These are phyloP conservation scores for Augiades crinisus DNA, from an alignment of 2,888 invertebrate genomes.

Conservation along the genomic window DNA sequence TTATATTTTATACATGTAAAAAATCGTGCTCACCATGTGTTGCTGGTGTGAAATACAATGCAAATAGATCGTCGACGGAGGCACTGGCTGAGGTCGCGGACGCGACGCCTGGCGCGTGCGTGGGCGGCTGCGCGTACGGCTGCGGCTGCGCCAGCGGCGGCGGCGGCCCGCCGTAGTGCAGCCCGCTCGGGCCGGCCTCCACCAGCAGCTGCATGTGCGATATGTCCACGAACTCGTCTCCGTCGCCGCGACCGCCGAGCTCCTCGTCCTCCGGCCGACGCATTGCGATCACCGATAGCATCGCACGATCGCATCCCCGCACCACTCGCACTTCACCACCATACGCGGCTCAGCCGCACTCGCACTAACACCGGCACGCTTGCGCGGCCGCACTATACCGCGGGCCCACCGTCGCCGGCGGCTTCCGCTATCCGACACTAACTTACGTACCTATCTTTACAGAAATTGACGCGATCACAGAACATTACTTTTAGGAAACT, in stretches of 20 bases:
- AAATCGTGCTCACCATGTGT: constrained; percentile 75
- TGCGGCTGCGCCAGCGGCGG: constrained; percentile 73
- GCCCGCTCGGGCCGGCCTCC: constrained; percentile 79
- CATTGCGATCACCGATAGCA: constrained; percentile 86
- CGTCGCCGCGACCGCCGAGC: constrained; percentile 73
- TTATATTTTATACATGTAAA: neutral
- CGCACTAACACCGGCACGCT: constrained; percentile 41
- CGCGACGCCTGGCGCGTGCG: constrained; percentile 49
- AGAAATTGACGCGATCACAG: constrained; percentile 75
- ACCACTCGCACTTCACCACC: constrained; percentile 53
- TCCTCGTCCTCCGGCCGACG: constrained; percentile 87
- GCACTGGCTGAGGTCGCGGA: constrained; percentile 72
- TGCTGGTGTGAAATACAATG: constrained; percentile 87
- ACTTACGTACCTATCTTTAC: constrained; percentile 56
- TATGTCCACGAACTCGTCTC: constrained; percentile 92
- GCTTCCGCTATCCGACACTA: constrained; percentile 36
- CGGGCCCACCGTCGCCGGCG: constrained; percentile 37
- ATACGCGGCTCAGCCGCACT: constrained; percentile 44
- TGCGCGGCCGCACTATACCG: constrained; percentile 38
- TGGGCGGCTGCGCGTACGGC: constrained; percentile 55
- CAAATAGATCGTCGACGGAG: constrained; percentile 88
- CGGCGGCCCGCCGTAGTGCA: constrained; percentile 72
- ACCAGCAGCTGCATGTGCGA: constrained; percentile 90
- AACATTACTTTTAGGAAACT: constrained; percentile 62
- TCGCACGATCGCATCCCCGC: constrained; percentile 77